Base-by-base conservation (phyloP, 1,140 invertebrate species). In the Dryas iulia region DNA sequence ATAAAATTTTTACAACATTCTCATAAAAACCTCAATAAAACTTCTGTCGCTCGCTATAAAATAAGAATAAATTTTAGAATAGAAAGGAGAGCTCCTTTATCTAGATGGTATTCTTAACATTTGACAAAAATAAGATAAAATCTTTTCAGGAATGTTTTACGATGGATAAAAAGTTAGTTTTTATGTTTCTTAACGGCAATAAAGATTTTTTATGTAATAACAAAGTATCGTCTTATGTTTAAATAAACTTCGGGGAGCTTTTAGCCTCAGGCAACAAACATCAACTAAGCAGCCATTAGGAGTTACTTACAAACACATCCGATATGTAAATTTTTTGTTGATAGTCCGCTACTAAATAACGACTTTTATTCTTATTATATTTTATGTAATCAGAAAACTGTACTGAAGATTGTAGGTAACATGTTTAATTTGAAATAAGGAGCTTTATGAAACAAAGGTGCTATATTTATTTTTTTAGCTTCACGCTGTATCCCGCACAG, bases 61-160 rank as follows among this genome's bases (percentile, higher is more conserved):
- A 62, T 30, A 53, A 62, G 25, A 53, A 62, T 62, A 62, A 62
- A 30, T 28, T 62, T 62, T 53, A 53, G 60, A 60, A 35, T 31
- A 35, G n/a, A 24, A 52, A 62, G 25, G 31, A 33, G 10, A 62
- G 60, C 25, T 53, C 14, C 60, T 62, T 62, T 62, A 62, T 53
- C 60, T 62, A 14, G 26, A 23, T 21, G 25, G 60, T 24, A 25
- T 53, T 62, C 60, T 53, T 62, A 62, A 62, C 24, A 62, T 62
- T 62, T 53, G 60, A 62, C 60, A 62, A 62, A 62, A 62, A 62
- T 53, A 14, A 62, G 39, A 62, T 53, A 62, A 62, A 62, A 62
- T 53, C 60, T 53, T 53, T n/a, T 23, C 60, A 30, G 39, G 25
- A 53, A 53, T 53, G 18, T 62, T 62, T 62, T 62, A 62, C 25